Evolutionary conservation across 2,888 invertebrate genomes (phyloP).

Genomic region (Ptilodon capucinus): DNA sequence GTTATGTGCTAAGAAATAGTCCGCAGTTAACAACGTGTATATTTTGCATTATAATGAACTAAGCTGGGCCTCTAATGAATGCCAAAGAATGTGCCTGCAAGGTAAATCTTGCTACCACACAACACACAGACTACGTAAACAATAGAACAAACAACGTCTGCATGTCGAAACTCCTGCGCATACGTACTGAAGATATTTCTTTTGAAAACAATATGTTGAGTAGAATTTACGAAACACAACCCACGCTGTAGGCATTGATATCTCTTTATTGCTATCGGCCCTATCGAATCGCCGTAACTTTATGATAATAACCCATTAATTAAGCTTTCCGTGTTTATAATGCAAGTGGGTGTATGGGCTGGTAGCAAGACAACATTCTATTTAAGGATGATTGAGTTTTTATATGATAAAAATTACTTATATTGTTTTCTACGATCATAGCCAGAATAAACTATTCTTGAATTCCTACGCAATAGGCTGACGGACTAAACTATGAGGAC

Average conservation of each 20-base stretch:
- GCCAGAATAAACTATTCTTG: conserved; percentile 15
- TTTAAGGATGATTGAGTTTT: conserved; percentile 59
- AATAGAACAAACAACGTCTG: conserved; percentile 24
- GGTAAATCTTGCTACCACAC: conserved; percentile 23
- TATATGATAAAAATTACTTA: conserved; percentile 38
- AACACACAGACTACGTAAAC: conserved; percentile 24
- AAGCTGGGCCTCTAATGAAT: neutral
- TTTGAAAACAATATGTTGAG: conserved; percentile 21
- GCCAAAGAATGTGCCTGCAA: conserved; percentile 28
- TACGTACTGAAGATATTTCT: conserved; percentile 18
- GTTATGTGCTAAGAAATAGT: neutral
- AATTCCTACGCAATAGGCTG: conserved; percentile 5
- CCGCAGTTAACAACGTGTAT: neutral
- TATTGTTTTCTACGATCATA: conserved; percentile 22
- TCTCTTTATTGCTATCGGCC: conserved; percentile 35
- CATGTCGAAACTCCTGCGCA: conserved; percentile 22
- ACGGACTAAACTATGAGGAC: conserved; percentile 1
- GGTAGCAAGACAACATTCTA: conserved; percentile 66
- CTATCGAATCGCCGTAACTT: conserved; percentile 53
- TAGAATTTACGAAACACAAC: conserved; percentile 24
- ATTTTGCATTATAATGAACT: conserved; percentile 20
- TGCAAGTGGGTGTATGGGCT: conserved; percentile 60
- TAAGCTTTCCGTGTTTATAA: conserved; percentile 52
- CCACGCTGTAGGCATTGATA: conserved; percentile 21
- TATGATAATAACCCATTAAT: conserved; percentile 68